These are phyloP conservation scores for Oreochromis niloticus DNA, from an alignment of 2,113 vertebrate species.

Conservation along the genomic window DNA sequence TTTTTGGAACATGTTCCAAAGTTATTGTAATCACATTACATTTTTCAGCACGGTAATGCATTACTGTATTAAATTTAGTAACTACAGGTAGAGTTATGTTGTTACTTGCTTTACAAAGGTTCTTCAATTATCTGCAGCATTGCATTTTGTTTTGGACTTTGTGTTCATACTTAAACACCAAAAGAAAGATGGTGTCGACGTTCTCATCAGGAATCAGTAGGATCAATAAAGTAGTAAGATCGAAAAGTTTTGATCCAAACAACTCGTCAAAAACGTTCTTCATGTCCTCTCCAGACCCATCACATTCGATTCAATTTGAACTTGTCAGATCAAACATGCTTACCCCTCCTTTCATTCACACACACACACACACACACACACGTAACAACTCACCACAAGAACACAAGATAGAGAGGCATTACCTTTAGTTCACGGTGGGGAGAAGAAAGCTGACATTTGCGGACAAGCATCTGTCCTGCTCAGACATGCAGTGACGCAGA, in stretches of 20 bases:
- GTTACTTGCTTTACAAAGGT: neutral
- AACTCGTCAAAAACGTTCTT: neutral
- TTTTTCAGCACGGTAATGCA: neutral
- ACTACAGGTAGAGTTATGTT: neutral
- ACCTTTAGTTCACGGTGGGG: slow-evolving; percentile 36
- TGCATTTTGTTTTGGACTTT: neutral
- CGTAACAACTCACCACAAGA: slow-evolving; percentile 42
- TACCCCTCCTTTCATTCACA: slow-evolving; percentile 7
- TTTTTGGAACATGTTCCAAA: neutral
- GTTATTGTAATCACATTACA: neutral
- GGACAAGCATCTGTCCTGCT: slow-evolving; percentile 15
- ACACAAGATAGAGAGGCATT: slow-evolving; percentile 17
- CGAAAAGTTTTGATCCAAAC: neutral
- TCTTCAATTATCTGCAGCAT: neutral
- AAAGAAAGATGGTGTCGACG: neutral
- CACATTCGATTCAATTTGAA: slow-evolving; percentile 64
- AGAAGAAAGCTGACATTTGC: slow-evolving; percentile 62
- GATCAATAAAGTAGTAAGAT: neutral
- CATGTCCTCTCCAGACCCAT: slow-evolving; percentile 43
- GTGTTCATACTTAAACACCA: neutral
- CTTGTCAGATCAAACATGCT: slow-evolving; percentile 66
- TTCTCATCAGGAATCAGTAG: neutral
- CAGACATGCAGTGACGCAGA: slow-evolving; percentile 28
- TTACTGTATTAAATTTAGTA: neutral
- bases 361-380: neutral